A percentile compares a stretch with the other conserved stretches of the same genome.
Conservation (phyloP, 2,888 invertebrate genomes). For the Callinectes sapidus region DNA sequence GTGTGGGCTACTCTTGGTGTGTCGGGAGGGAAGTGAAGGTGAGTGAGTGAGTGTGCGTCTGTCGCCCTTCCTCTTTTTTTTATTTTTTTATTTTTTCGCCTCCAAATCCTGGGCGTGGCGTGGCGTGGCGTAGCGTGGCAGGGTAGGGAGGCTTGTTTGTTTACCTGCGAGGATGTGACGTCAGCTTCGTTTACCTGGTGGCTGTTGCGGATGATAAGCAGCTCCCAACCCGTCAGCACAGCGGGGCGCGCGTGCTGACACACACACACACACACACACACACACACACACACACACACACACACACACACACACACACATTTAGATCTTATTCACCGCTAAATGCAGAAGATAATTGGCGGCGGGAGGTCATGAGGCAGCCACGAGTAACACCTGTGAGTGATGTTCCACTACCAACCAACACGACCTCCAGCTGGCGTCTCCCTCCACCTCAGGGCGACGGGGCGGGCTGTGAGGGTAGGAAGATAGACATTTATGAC, state of each 20-base stretch:
- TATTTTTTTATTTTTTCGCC: neutral
- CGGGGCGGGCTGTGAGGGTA: neutral
- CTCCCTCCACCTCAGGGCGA: neutral
- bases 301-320: neutral
- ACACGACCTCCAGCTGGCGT: neutral
- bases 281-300: slow-evolving; percentile 38
- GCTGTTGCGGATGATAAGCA: slow-evolving; percentile 32
- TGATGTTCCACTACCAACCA: neutral
- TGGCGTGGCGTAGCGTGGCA: neutral
- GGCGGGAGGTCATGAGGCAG: neutral
- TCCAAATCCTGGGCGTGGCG: neutral
- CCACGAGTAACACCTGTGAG: neutral
- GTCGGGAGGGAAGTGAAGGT: neutral
- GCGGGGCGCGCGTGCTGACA: neutral
- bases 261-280: slow-evolving; percentile 40
- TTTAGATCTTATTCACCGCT: neutral
- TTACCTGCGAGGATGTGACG: slow-evolving; percentile 16
- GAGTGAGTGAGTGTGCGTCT: neutral
- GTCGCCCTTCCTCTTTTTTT: neutral
- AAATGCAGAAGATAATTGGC: neutral
- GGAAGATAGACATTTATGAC: slow-evolving; percentile 11
- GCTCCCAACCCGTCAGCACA: neutral
- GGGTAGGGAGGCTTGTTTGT: neutral
- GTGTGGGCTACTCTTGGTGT: neutral
- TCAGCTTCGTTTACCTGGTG: neutral